phyloP scores from a whole-genome alignment of 2,888 invertebrate species.

The Pandemis corylana region DNA sequence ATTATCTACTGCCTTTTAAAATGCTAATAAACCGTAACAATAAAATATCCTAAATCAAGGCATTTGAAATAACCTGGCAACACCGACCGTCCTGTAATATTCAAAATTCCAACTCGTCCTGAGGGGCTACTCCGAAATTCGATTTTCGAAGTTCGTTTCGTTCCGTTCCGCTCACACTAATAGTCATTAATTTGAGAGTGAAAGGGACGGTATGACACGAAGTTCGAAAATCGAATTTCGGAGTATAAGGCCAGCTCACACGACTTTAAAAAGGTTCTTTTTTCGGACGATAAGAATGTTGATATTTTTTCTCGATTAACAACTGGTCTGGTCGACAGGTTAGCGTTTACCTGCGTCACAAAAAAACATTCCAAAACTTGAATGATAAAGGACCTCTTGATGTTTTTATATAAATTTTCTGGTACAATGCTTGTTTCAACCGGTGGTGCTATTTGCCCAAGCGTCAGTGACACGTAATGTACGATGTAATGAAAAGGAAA shows the following conservation, averaged over 20 bases:
- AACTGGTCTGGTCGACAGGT: constrained; percentile 14
- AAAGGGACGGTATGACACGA: too few relatives aligned
- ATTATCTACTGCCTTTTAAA: background rate
- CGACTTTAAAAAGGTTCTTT: background rate
- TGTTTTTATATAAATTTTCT: background rate
- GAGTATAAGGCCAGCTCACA: too few relatives aligned
- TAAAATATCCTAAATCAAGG: background rate
- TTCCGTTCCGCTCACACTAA: too few relatives aligned
- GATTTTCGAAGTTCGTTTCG: too few relatives aligned
- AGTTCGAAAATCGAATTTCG: too few relatives aligned
- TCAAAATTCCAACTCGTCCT: constrained; percentile 5
- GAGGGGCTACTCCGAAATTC: too few relatives aligned
- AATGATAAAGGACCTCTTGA: constrained; percentile 2
- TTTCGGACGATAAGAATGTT: constrained; percentile 4
- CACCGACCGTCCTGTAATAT: background rate
- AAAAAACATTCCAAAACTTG: constrained; percentile 25
- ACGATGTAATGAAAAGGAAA: background rate
- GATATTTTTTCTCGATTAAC: constrained; percentile 14
- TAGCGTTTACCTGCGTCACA: constrained; percentile 10
- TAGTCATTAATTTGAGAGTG: too few relatives aligned
- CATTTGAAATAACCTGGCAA: constrained; percentile 19
- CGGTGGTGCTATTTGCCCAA: background rate
- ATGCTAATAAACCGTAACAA: background rate
- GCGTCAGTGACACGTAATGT: background rate
- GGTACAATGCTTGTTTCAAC: constrained; percentile 4